These are phyloP conservation scores for Andrena minutula DNA, from an alignment of 2,888 invertebrate species.

Conservation along the genomic window DNA sequence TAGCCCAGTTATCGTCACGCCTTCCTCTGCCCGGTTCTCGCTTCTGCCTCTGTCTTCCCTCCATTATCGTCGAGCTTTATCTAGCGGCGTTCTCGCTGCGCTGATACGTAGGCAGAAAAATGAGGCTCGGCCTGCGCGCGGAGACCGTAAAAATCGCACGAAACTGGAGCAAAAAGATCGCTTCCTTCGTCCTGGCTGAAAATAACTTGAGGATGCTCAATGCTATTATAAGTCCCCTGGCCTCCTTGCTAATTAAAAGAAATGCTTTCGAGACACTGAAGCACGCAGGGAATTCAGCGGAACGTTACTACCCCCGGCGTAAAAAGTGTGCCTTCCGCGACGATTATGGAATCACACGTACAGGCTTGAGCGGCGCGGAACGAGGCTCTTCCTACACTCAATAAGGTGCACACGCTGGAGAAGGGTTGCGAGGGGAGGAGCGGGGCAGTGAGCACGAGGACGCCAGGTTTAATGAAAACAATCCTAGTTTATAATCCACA, in stretches of 20 bases:
- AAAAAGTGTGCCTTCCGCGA: not conserved
- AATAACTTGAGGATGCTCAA: not conserved
- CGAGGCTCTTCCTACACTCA: conserved; percentile 53
- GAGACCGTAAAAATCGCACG: not conserved
- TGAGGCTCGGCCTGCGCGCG: conserved; percentile 25
- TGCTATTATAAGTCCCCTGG: not conserved
- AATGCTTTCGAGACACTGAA: conserved; percentile 10
- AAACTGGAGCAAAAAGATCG: not conserved
- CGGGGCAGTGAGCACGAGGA: conserved; percentile 37
- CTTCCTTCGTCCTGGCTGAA: not conserved
- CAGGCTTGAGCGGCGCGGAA: conserved; percentile 12
- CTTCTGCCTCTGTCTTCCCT: conserved; percentile 57
- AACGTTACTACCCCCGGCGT: not conserved
- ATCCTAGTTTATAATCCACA: conserved; percentile 82
- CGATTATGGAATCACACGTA: conserved; percentile 17
- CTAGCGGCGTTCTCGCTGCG: conserved; percentile 18
- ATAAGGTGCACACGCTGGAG: conserved; percentile 57
- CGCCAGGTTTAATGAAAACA: conserved; percentile 78
- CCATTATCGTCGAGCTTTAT: conserved; percentile 40
- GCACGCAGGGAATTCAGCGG: not conserved
- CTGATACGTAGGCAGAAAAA: conserved; percentile 29
- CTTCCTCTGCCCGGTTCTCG: conserved; percentile 62
- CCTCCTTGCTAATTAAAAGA: conserved; percentile 61
- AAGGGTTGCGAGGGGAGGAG: conserved; percentile 30
- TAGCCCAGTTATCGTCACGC: conserved; percentile 75